Conservation (phyloP, 1,140 invertebrate species). For the Hycleus phaleratus region DNA sequence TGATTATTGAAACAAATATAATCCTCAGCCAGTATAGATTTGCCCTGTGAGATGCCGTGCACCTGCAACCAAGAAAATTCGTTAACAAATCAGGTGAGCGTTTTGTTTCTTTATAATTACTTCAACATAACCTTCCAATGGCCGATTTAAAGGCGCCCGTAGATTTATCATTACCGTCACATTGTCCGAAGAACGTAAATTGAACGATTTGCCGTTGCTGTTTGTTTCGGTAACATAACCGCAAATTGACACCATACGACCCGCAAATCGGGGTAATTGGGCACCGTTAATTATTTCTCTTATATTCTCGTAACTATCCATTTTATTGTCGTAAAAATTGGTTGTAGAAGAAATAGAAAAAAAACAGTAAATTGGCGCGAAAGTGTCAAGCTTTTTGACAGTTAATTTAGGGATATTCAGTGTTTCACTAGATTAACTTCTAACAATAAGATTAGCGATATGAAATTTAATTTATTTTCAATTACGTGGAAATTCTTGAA, state of each 20-base stretch:
- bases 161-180: slow-evolving; percentile 7
- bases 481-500: too few relatives aligned
- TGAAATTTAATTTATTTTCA: too few relatives aligned
- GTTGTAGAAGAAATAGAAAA: too few relatives aligned
- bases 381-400: too few relatives aligned
- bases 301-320: not conserved
- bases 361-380: too few relatives aligned
- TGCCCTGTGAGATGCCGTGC: slow-evolving; percentile 8
- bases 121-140: slow-evolving; percentile 12
- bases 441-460: too few relatives aligned
- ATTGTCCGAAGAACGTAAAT: slow-evolving; percentile 12
- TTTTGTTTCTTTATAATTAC: slow-evolving; percentile 1
- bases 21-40: slow-evolving; percentile 10
- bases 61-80: slow-evolving; percentile 8
- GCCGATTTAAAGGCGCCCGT: slow-evolving; percentile 3
- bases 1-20: slow-evolving; percentile 16
- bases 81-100: too few relatives aligned
- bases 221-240: slow-evolving; percentile 3
- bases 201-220: slow-evolving; percentile 6
- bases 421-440: too few relatives aligned
- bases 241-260: slow-evolving; percentile 8
- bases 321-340: too few relatives aligned
- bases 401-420: too few relatives aligned
- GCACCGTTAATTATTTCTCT: slow-evolving; percentile 6
- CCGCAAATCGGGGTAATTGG: slow-evolving; percentile 13